A percentile compares a stretch with the other conserved stretches of the same genome.
phyloP scores from a whole-genome alignment of 64 coral and sea anemone species.

The Dendronephthya gigantea region DNA sequence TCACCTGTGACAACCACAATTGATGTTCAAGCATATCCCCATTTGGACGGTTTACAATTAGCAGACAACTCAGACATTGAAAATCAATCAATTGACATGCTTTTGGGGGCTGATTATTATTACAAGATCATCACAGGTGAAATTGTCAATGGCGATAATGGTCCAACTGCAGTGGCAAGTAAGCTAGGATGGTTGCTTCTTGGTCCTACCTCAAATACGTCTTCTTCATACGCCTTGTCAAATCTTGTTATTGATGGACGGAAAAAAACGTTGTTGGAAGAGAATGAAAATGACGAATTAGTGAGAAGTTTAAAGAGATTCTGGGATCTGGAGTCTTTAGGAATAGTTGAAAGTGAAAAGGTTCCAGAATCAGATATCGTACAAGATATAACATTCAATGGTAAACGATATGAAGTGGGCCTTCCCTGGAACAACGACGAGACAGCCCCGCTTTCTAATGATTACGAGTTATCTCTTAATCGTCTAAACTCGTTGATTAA shows the following conservation, averaged over 20 bases:
- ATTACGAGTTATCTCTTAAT: neutral
- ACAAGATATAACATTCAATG: neutral
- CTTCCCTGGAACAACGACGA: neutral
- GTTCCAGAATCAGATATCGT: neutral
- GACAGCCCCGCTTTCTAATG: neutral
- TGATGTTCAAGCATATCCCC: neutral
- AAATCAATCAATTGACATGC: slow-evolving; percentile 24
- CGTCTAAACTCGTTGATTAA: neutral
- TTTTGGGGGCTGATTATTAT: slow-evolving; percentile 51
- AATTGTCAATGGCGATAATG: slow-evolving; percentile 26
- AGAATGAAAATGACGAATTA: neutral
- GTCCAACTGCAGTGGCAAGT: slow-evolving; percentile 45
- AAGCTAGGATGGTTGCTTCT: slow-evolving; percentile 53
- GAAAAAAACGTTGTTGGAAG: neutral
- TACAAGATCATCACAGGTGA: slow-evolving; percentile 40
- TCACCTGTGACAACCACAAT: neutral
- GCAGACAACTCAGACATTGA: slow-evolving; percentile 13
- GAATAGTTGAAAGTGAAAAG: neutral
- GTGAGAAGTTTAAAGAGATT: neutral
- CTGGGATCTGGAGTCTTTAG: neutral
- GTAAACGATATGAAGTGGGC: neutral
- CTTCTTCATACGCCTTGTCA: too few species aligned
- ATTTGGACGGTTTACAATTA: slow-evolving; percentile 24
- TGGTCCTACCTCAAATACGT: neutral
- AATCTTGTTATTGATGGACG: neutral